Evolutionary conservation across 2,113 vertebrate species (phyloP).

Genomic region (Coptodon bakossiorum): DNA sequence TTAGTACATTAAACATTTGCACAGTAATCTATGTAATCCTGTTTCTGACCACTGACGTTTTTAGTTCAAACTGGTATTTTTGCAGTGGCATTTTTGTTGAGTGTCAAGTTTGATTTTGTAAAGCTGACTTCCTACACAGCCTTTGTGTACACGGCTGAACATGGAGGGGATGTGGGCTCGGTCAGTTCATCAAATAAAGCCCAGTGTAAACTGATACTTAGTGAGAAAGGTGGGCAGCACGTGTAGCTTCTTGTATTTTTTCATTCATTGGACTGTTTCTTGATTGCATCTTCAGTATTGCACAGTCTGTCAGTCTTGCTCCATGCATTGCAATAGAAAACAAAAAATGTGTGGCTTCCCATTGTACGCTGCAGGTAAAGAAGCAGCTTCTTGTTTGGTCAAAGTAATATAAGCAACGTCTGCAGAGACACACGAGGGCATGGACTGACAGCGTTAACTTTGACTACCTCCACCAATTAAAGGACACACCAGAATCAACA

Average conservation of each 20-base stretch:
- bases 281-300: neutral
- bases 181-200: neutral
- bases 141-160: neutral
- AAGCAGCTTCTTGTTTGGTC: neutral
- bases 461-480: neutral
- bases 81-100: neutral
- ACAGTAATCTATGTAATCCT: neutral
- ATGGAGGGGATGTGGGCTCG: neutral
- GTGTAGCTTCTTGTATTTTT: neutral
- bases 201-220: neutral
- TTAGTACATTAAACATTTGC: neutral
- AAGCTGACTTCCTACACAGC: neutral
- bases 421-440: neutral
- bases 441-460: neutral
- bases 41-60: neutral
- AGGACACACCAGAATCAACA: neutral
- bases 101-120: neutral
- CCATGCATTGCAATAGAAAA: neutral
- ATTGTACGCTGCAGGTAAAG: neutral
- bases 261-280: neutral
- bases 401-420: neutral
- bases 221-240: neutral
- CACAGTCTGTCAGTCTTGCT: neutral
- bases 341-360: neutral
- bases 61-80: fast-evolving